These are phyloP conservation scores for Limnephilus lunatus DNA, from an alignment of 2,888 invertebrate genomes.

Conservation along the genomic window DNA sequence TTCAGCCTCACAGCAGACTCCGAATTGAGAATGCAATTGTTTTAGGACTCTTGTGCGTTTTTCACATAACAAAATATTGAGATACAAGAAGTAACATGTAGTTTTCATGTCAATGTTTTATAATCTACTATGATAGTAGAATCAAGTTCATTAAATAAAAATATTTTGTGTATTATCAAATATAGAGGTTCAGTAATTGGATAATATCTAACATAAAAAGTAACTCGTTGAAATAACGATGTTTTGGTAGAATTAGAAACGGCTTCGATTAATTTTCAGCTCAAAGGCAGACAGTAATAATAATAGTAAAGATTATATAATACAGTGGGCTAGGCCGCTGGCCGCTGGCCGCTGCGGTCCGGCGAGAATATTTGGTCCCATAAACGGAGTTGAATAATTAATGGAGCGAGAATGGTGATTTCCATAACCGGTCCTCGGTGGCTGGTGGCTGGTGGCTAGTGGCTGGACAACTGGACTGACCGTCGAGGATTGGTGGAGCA, in stretches of 20 bases:
- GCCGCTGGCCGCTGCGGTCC: conserved; percentile 32
- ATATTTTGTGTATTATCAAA: background rate
- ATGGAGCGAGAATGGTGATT: conserved; percentile 44
- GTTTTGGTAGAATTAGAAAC: background rate
- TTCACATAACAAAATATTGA: background rate
- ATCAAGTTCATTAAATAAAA: background rate
- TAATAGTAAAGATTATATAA: background rate
- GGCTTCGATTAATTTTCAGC: background rate
- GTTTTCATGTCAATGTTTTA: background rate
- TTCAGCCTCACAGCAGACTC: background rate
- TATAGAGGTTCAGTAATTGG: background rate
- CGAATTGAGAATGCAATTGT: background rate
- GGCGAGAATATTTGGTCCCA: conserved; percentile 40
- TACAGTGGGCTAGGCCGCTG: background rate
- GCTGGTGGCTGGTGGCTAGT: background rate
- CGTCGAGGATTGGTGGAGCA: background rate
- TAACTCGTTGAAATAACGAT: background rate
- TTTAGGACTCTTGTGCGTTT: background rate
- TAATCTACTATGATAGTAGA: background rate
- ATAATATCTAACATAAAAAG: background rate
- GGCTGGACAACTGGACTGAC: conserved; percentile 4
- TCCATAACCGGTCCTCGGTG: conserved; percentile 37
- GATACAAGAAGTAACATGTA: background rate
- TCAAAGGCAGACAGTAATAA: background rate
- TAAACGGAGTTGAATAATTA: conserved; percentile 44